Evolutionary conservation across 2,797 vertebrate species (phyloP).

Genomic region (Pantherophis alleghaniensis): DNA sequence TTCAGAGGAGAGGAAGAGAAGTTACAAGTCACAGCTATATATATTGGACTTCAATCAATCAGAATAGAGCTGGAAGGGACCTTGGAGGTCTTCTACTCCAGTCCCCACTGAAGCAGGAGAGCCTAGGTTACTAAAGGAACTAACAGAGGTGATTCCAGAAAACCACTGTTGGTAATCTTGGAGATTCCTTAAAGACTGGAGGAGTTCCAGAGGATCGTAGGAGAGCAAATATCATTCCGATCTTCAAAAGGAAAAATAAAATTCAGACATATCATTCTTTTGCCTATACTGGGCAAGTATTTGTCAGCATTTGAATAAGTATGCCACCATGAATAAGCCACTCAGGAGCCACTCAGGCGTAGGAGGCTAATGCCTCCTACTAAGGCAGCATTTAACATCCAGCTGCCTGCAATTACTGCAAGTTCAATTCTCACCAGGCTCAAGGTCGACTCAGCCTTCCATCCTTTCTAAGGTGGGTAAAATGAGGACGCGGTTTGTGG

Average conservation of each 20-base stretch:
- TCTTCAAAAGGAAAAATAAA: background rate
- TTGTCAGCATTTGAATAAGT: background rate
- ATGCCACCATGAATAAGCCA: background rate
- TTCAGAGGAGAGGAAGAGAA: background rate
- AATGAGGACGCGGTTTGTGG: no score
- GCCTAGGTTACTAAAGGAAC: background rate
- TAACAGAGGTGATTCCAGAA: no score
- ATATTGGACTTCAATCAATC: background rate
- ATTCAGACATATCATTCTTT: background rate
- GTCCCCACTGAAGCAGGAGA: no score
- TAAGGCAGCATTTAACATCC: no score
- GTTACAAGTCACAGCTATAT: background rate
- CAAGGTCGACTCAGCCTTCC: no score
- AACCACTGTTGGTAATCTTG: background rate
- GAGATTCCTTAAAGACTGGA: background rate
- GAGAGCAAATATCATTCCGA: background rate
- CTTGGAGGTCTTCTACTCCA: no score
- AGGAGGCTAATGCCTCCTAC: no score
- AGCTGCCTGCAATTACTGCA: no score
- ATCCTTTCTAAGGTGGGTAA: no score
- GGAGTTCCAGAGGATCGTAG: background rate
- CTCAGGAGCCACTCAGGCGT: no score
- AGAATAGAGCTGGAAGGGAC: no score
- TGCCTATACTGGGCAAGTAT: background rate
- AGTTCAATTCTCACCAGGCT: no score